A percentile compares a stretch with the other conserved stretches of the same genome.
Evolutionary conservation across 2,797 vertebrate genomes (phyloP).

Genomic region (Acanthurus lineatus): DNA sequence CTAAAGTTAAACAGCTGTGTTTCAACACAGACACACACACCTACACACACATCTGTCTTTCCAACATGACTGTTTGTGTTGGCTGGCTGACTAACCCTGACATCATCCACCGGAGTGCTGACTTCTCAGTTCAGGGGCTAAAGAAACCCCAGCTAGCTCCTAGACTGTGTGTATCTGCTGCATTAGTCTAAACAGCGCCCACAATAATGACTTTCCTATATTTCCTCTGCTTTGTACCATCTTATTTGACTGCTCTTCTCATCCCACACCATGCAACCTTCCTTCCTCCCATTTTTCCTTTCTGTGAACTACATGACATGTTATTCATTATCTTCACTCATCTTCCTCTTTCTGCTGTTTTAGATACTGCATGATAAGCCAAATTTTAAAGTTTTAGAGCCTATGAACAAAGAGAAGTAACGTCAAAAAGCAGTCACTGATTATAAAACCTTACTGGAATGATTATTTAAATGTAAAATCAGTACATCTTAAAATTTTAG

Average conservation of each 20-base stretch:
- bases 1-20: conserved; percentile 13
- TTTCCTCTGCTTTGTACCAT: conserved; percentile 6
- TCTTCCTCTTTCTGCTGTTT: conserved; percentile 14
- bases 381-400: not conserved
- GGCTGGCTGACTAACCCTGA: conserved; percentile 66
- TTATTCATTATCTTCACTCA: not conserved
- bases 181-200: not conserved
- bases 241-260: not conserved
- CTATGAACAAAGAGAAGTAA: not conserved
- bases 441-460: not conserved
- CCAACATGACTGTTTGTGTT: conserved; percentile 16
- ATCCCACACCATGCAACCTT: not conserved
- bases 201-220: conserved; percentile 10
- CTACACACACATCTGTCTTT: conserved; percentile 30
- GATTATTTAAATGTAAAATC: not conserved
- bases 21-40: conserved; percentile 41
- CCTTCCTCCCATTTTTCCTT: conserved; percentile 12
- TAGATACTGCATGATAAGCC: not conserved
- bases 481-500: not conserved
- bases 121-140: conserved; percentile 28
- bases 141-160: not conserved
- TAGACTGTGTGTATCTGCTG: conserved; percentile 6
- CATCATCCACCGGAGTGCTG: conserved; percentile 54
- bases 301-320: not conserved
- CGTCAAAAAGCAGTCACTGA: not conserved